Conservation (phyloP, 2,797 vertebrate species). For the Pagetopsis macropterus region DNA sequence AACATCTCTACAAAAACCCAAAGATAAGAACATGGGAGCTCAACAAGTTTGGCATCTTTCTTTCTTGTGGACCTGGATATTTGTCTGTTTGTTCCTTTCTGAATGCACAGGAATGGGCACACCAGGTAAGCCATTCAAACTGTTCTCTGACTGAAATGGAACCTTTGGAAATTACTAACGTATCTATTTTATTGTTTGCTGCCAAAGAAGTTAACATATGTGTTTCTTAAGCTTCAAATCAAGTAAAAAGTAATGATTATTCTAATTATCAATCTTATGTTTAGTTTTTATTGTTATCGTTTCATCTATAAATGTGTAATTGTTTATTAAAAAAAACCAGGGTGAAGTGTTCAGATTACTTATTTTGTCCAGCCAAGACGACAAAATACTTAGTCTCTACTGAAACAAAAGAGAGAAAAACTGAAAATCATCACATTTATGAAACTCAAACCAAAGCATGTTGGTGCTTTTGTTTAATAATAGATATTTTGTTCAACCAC, state of each 20-base stretch:
- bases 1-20: accelerated
- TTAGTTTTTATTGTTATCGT: not conserved
- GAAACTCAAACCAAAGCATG: not conserved
- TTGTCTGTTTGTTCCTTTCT: constrained; percentile 32
- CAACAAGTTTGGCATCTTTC: not conserved
- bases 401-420: not conserved
- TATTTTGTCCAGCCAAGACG: not conserved
- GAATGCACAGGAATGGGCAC: constrained; percentile 2
- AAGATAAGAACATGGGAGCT: constrained; percentile 36
- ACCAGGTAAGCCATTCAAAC: constrained; percentile 61
- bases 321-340: not conserved
- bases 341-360: not conserved
- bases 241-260: not conserved
- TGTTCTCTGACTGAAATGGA: not conserved
- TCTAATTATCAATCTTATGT: not conserved
- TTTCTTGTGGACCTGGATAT: constrained; percentile 35
- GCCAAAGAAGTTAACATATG: not conserved
- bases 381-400: not conserved
- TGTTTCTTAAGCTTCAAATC: not conserved
- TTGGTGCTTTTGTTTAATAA: not conserved
- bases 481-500: not conserved
- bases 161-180: not conserved
- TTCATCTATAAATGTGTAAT: not conserved
- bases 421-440: not conserved
- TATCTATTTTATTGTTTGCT: not conserved